Base-by-base conservation (phyloP, 35 echinoderm and acorn worm genomes). In the Anneissia japonica region DNA sequence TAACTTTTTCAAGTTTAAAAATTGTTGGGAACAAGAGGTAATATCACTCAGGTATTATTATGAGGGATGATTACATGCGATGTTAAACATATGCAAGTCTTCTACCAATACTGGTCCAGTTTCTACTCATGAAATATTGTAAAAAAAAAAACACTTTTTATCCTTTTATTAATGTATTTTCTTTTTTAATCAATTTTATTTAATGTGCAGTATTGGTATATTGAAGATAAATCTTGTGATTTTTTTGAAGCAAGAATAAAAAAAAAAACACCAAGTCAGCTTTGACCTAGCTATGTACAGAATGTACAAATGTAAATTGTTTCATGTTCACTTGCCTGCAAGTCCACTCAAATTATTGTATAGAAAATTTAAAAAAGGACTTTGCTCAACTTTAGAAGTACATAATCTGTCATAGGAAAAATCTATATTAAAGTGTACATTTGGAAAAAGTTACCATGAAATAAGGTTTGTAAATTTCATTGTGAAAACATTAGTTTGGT, bases 351-450 rank as follows among this genome's bases (percentile, higher is more conserved):
- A 45, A 64, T 64, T 64, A 64, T 64, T 64, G 51, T 64, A 64
- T 64, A 64, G 51, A 64, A 64, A 64, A 64, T 64, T 64, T 64
- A 64, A 64, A 43, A 64, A 64, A 64, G 51, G 51, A 64, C 51
- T 64, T 64, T 9, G 51, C 51, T 64, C 51, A 64, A 64, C 51
- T 16, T 64, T 64, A 64, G 51, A 64, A 64, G 51, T 64, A 64
- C 51, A 64, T 64, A 64, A 19, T 64, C 51, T 64, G 51, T 64
- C 51, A 64, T 16, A 64, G 51, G 26, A 26, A 64, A 6, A 64
- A 16, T 64, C 51, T 64, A 64, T 12, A 64, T 64, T 64, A 64
- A 64, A 64, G 26, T 64, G 51, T 64, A 64, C 51, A 64, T 64
- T 64, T 64, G 51, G 51, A 64, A 64, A 26, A 64, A 64, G 21